Base-by-base conservation (phyloP, 1,140 invertebrate species). In the Idris sp. region DNA sequence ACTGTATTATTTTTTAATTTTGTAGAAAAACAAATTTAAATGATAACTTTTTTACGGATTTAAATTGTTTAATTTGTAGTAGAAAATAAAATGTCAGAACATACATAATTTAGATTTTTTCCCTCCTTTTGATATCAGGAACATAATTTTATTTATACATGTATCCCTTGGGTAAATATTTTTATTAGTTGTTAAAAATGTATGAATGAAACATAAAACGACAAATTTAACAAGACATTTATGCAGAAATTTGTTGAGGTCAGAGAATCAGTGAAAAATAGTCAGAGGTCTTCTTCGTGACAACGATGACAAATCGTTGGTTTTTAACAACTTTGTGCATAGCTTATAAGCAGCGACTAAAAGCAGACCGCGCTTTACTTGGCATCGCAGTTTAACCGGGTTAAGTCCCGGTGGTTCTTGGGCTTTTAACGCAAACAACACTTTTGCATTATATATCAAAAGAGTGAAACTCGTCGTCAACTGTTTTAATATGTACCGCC, bases 391-490 rank as follows among this genome's bases (percentile, higher is more conserved):
- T 87, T 87, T 87, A 86, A 87, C 84, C 84, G 85, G 81, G 83
- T 87, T 86, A 87, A 85, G 84, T 85, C 81, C 62, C 77, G 79
- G 84, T 58, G 84, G 84, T 87, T 85, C 82, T 81, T 80, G 81
- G 81, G 84, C 84, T 85, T 86, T 87, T 87, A 86, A 84, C 83
- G 79, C 82, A 85, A 86, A 87, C 85, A 87, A 87, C 84, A 81
- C 85, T 79, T 77, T 67, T 87, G 85, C 81, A 87, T 87, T 86
- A 87, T 87, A 85, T 82, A 87, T 86, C 85, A 87, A 87, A 87
- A 86, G 84, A 84, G 44, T 71, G 77, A 80, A 79, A 82, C 81
- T 81, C 78, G 77, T 71, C 74, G 80, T 64, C 74, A 77, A 79
- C 83, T 85, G 81, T 83, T 86, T 85, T 86, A 86, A 86, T 86